Conservation (phyloP, 2,113 vertebrate genomes). For the Oenanthe melanoleuca region DNA sequence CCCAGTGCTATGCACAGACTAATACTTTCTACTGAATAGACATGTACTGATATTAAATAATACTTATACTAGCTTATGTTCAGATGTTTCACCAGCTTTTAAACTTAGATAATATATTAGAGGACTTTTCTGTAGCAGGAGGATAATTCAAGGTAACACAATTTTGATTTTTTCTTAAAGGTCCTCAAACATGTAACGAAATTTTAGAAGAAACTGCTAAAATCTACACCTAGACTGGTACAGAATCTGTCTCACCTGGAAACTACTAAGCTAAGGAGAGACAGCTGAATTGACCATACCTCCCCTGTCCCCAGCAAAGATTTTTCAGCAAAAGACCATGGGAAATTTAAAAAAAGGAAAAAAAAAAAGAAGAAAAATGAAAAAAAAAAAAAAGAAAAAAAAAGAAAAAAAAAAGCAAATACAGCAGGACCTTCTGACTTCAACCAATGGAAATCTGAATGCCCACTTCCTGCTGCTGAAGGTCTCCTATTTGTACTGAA, state of each 20-base stretch:
- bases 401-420: not conserved
- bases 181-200: not conserved
- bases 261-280: not conserved
- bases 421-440: not conserved
- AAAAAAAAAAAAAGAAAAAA: not conserved
- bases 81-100: not conserved
- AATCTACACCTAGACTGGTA: not conserved
- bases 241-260: not conserved
- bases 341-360: too few relatives aligned
- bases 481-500: not conserved
- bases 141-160: not conserved
- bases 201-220: not conserved
- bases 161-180: not conserved
- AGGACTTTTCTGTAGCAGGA: not conserved
- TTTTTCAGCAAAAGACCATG: not conserved
- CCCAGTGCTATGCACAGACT: not conserved
- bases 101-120: not conserved
- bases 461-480: not conserved
- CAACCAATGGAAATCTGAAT: not conserved
- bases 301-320: accelerated
- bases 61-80: not conserved
- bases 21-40: not conserved
- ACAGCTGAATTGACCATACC: not conserved
- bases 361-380: not conserved
- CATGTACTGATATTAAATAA: not conserved